Evolutionary conservation across 53 echinoderm and acorn worm species (phyloP).

Genomic region (Apostichopus leukothele): DNA sequence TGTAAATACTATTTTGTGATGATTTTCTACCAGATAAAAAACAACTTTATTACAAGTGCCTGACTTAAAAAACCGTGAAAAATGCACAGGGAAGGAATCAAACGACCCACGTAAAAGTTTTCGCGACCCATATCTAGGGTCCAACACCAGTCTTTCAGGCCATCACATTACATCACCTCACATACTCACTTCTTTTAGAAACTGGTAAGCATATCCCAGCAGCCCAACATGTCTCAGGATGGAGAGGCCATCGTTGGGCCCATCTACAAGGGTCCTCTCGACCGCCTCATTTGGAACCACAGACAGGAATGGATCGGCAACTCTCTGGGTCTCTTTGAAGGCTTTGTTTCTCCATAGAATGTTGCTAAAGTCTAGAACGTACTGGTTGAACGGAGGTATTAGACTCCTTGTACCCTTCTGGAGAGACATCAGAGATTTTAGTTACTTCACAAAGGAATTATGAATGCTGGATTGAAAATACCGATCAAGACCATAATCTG

Average conservation of each 20-base stretch:
- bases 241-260: slow-evolving; percentile 70
- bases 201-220: slow-evolving; percentile 67
- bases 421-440: not conserved
- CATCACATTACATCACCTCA: not conserved
- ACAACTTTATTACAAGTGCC: too few species aligned
- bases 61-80: too few species aligned
- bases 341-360: slow-evolving; percentile 85
- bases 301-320: slow-evolving; percentile 53
- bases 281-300: slow-evolving; percentile 56
- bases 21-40: too few species aligned
- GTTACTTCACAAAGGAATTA: too few species aligned
- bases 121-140: not conserved
- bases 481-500: too few species aligned
- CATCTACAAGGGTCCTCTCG: slow-evolving; percentile 58
- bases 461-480: too few species aligned
- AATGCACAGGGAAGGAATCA: too few species aligned
- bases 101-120: not conserved
- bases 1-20: too few species aligned
- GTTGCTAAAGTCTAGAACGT: slow-evolving; percentile 86
- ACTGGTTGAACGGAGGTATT: slow-evolving; percentile 65
- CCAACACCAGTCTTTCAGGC: not conserved
- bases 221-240: slow-evolving; percentile 75
- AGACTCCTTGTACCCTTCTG: slow-evolving; percentile 42
- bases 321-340: slow-evolving; percentile 54
- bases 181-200: slow-evolving; percentile 76